phyloP scores from a whole-genome alignment of 64 coral and sea anemone genomes.

The Platygyra sinensis region DNA sequence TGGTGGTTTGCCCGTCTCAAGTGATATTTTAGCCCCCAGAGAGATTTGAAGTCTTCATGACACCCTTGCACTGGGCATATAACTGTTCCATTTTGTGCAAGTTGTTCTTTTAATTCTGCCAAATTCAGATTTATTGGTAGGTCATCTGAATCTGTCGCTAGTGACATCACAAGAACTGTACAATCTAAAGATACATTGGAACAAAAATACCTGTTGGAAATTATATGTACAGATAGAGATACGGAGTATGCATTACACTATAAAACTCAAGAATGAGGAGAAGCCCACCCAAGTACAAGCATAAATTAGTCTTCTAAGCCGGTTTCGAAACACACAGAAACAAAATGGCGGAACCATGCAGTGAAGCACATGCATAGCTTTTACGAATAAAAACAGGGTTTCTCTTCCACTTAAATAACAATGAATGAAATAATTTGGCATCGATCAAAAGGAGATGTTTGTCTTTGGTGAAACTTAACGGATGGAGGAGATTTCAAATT shows the following conservation, averaged over 20 bases:
- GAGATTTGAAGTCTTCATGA: constrained; percentile 51
- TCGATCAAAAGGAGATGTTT: no score
- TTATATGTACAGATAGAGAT: neutral
- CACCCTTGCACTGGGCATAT: constrained; percentile 34
- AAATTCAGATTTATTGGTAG: constrained; percentile 10
- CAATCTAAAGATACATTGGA: neutral
- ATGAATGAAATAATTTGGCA: no score
- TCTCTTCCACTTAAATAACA: no score
- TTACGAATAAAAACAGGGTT: no score
- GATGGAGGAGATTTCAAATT: no score
- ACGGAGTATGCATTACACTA: neutral
- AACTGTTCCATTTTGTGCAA: constrained; percentile 33
- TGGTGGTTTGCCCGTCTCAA: constrained; percentile 46
- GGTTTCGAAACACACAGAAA: no score
- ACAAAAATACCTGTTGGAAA: neutral
- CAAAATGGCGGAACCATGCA: no score
- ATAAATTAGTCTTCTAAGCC: no score
- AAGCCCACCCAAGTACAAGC: no score
- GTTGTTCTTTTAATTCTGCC: constrained; percentile 44
- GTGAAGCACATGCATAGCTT: no score
- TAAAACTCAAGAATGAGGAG: no score
- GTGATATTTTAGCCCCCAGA: constrained; percentile 63
- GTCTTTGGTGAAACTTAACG: no score
- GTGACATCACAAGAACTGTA: neutral
- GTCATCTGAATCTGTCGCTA: neutral